Evolutionary conservation across 2,797 vertebrate species (phyloP), one percentile per base, ranked within the genome.

Genomic region (Syngnathus rostellatus): DNA sequence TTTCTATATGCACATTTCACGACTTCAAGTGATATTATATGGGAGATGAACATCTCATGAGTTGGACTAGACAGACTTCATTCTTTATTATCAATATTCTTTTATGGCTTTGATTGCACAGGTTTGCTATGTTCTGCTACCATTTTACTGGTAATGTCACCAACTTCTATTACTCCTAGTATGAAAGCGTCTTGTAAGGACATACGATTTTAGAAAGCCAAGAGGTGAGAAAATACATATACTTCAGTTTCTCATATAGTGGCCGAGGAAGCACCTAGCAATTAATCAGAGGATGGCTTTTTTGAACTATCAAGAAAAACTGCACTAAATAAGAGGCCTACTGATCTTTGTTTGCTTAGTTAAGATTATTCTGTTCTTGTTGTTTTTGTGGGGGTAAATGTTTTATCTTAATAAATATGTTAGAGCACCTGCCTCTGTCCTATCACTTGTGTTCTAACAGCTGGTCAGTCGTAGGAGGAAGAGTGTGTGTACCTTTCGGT

Each of bases 401-500:
- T 38, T 45, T 45, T 9, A 60, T 41, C 19, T 60, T 19, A 14
- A 54, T 70, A 68, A 65, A 80, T 41, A 77, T 67, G 62, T 65
- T 40, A 71, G n/a, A 60, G 23, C 75, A 64, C 43, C 65, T 66
- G 76, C 81, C 64, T 83, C 74, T 72, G 69, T 73, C 78, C 72
- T 78, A 70, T 83, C 78, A 82, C 79, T 75, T 78, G 76, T 79
- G 77, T 72, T 70, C 40, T 62, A 79, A 83, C 73, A 82, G 80
- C 82, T 78, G 81, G 67, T 83, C 79, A 84, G 79, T 80, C 76
- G 80, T 83, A 84, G 87, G 81, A 89, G 84, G 85, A 82, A 83
- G 89, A 89, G 84, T 87, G 87, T 87, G 87, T 86, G 89, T 92
- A 93, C 92, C 92, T 92, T 91, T 93, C 91, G 73, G 90, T 90